Evolutionary conservation across 2,113 vertebrate genomes (phyloP).

Genomic region (Istiophorus platypterus): DNA sequence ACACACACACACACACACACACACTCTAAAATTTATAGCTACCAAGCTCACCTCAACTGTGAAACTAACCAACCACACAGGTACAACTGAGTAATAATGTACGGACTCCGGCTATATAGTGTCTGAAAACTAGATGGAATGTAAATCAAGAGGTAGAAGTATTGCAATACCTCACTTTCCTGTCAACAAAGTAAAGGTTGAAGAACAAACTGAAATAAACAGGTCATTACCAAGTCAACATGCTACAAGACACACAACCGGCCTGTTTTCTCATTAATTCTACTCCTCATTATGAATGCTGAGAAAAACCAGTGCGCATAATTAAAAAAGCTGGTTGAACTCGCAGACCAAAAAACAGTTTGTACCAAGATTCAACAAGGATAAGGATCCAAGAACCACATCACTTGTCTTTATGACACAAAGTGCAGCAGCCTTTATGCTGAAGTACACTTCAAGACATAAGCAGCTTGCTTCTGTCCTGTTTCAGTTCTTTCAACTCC

Average conservation of each 20-base stretch:
- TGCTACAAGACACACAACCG: neutral
- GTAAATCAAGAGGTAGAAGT: neutral
- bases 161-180: neutral
- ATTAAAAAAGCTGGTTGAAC: neutral
- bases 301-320: neutral
- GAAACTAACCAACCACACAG: conserved; percentile 31
- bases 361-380: neutral
- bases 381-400: neutral
- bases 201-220: neutral
- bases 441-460: conserved; percentile 18
- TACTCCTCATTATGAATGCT: neutral
- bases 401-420: conserved; percentile 5
- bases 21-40: neutral
- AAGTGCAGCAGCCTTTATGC: neutral
- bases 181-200: neutral
- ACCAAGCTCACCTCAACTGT: conserved; percentile 19
- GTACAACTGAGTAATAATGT: conserved; percentile 27
- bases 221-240: neutral
- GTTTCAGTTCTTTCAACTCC: conserved; percentile 20
- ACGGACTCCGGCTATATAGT: conserved; percentile 6
- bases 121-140: conserved; percentile 5
- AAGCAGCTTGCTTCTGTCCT: conserved; percentile 17
- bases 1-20: neutral
- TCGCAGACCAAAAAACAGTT: neutral
- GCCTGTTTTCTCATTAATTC: neutral